Percentiles rank a stretch among this genome's conserved stretches.
These are phyloP conservation scores for Aporophyla lueneburgensis DNA, from an alignment of 2,888 invertebrate species.

Conservation along the genomic window DNA sequence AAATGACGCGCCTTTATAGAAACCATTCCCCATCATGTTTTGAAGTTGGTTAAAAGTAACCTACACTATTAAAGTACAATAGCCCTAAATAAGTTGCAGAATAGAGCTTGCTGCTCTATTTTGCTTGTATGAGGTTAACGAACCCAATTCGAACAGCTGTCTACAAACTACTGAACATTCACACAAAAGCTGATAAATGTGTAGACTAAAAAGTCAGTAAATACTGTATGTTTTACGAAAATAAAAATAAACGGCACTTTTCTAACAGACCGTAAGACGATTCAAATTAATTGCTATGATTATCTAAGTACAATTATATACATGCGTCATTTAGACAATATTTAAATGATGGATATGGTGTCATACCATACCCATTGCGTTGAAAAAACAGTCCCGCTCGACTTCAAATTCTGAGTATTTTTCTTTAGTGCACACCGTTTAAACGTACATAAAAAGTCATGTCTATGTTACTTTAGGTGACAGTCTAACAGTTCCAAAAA, in stretches of 20 bases:
- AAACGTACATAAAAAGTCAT: constrained; percentile 12
- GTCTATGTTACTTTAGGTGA: constrained; percentile 40
- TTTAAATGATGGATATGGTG: constrained; percentile 17
- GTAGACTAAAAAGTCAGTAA: too few relatives aligned
- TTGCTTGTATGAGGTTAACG: background rate
- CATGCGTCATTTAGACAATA: constrained; percentile 43
- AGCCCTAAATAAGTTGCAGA: background rate
- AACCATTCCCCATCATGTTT: background rate
- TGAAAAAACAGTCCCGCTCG: constrained; percentile 37
- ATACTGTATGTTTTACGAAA: background rate
- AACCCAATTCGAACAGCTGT: background rate
- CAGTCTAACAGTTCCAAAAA: constrained; percentile 29
- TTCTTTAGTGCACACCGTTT: constrained; percentile 29
- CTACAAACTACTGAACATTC: background rate
- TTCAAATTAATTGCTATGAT: constrained; percentile 24
- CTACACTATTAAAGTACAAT: background rate
- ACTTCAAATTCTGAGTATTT: constrained; percentile 41
- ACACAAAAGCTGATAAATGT: too few relatives aligned
- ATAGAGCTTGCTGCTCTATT: too few relatives aligned
- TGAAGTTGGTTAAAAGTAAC: background rate
- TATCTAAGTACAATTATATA: constrained; percentile 22
- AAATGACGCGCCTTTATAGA: background rate
- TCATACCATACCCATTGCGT: constrained; percentile 20
- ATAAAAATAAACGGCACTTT: background rate
- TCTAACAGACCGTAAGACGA: background rate